Evolutionary conservation across 2,113 vertebrate species (phyloP).

Genomic region (Paracanthobrama guichenoti): DNA sequence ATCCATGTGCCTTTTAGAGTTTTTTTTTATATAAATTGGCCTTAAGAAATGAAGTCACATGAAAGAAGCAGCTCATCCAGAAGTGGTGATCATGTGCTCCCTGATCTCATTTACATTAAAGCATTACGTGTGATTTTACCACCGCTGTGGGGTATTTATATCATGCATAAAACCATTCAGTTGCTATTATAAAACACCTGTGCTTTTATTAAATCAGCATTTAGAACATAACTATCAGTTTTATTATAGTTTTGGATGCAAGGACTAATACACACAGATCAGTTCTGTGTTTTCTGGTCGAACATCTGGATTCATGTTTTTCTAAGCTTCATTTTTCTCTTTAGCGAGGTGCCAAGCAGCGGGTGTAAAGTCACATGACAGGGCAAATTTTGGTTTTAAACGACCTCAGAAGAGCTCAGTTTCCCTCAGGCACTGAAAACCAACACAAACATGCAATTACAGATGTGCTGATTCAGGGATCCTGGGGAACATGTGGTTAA

Average conservation of each 20-base stretch:
- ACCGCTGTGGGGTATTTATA: not conserved
- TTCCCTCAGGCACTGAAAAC: slow-evolving; percentile 58
- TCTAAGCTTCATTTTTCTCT: slow-evolving; percentile 11
- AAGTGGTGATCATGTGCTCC: not conserved
- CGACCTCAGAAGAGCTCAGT: slow-evolving; percentile 51
- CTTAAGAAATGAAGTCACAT: not conserved
- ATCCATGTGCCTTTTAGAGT: not conserved
- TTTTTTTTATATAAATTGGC: not conserved
- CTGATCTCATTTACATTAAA: not conserved
- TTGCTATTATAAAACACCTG: no score
- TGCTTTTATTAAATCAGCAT: not conserved
- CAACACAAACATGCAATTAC: slow-evolving; percentile 70
- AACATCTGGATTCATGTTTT: slow-evolving; percentile 24
- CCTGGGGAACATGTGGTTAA: slow-evolving; percentile 61
- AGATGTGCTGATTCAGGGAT: slow-evolving; percentile 66
- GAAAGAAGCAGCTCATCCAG: not conserved
- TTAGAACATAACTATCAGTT: not conserved
- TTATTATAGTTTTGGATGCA: not conserved
- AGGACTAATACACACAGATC: not conserved
- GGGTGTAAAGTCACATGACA: slow-evolving; percentile 62
- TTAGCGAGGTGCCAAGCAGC: slow-evolving; percentile 61
- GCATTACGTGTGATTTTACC: not conserved
- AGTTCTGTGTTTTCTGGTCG: not conserved
- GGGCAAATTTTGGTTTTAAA: slow-evolving; percentile 60
- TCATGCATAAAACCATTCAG: not conserved